Base-by-base conservation (phyloP, 2,888 invertebrate species). In the Parnassius orleans region DNA sequence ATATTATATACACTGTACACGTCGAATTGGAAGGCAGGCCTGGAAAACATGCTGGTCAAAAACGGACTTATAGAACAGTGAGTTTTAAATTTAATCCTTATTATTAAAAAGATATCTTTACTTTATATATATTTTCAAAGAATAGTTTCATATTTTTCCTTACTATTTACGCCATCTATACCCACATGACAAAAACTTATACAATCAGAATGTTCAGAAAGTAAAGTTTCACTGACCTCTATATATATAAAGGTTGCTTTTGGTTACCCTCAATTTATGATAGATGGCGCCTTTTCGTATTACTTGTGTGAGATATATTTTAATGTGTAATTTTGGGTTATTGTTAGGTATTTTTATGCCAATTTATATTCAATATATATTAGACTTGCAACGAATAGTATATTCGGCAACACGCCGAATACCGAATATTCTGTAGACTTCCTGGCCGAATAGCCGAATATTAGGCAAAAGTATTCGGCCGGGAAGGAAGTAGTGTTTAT, bases 11-110 rank as follows among this genome's bases (percentile, higher is more conserved):
- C 90, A 96, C 96, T 57, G 97, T 98, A 14, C 98, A 98, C 83
- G 98, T 98, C 60, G 98, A 98, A 80, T 93, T 97, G 76, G 98
- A 98, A 83, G 98, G 98, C 58, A 93, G 97, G 71, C 95, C 95
- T 58, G 98, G 98, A 62, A 97, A 98, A 86, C 98, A 98, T 81
- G 98, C 98, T n/a, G 98, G 98, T 50, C 98, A 98, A 84, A 98
- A 98, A 83, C 93, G 98, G 70, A 98, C 98, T 0, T 98, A 98
- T 90, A 94, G 98, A 93, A 98, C 98, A 82, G 98, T 98, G 92
- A 95, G 95, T 92, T 41, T n/a, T 10, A 9, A 15, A 14, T 9
- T 14, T 24, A 12, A 19, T 44, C 9, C 19, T 19, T 11, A 44
- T 24, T 41, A 53, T 42, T 43, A 42, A 54, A 12, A 24, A 55